phyloP scores from a whole-genome alignment of 2,888 invertebrate species.

The Cantharis flavilabris region DNA sequence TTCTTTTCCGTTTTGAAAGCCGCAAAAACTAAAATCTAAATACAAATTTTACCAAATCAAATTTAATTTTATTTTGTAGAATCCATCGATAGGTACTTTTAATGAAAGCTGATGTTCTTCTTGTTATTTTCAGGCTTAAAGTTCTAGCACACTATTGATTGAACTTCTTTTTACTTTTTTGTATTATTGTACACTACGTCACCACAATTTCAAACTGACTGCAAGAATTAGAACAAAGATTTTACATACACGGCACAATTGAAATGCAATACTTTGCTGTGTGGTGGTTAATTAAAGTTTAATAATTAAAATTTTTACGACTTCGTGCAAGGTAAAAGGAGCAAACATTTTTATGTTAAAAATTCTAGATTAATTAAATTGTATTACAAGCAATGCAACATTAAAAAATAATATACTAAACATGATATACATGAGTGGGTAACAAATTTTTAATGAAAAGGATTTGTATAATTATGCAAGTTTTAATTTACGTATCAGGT shows the following conservation, averaged over 20 bases:
- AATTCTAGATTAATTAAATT: background rate
- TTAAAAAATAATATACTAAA: background rate
- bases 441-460: background rate
- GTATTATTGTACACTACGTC: background rate
- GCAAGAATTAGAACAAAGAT: background rate
- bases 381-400: background rate
- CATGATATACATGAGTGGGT: background rate
- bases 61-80: background rate
- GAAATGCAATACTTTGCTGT: background rate
- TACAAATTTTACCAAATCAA: background rate
- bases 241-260: background rate
- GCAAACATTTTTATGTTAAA: background rate
- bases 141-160: background rate
- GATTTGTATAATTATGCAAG: background rate
- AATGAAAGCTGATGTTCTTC: background rate
- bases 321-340: background rate
- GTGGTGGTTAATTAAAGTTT: background rate
- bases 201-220: background rate
- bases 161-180: background rate
- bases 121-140: background rate
- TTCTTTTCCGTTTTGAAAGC: background rate
- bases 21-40: background rate
- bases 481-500: background rate
- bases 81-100: background rate
- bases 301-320: background rate